Evolutionary conservation across 2,113 vertebrate species (phyloP), one percentile per base, ranked within the genome.

Genomic region (Gymnorhina tibicen): DNA sequence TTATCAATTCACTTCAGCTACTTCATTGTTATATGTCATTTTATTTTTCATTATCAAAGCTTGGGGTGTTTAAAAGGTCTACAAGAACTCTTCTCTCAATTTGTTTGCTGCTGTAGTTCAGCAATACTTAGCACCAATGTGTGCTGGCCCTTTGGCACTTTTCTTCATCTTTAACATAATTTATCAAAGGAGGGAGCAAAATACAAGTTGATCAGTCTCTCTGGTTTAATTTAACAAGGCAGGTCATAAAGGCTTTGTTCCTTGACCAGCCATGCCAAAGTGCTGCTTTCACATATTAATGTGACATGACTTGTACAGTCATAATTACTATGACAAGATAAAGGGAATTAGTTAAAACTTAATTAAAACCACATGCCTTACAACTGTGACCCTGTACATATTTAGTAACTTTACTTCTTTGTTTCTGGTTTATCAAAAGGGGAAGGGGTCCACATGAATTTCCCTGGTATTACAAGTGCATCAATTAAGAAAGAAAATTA

Each of bases 271-370:
- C 76, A 90, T 91, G 93, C 79, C 85, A 95, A 96, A 75, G 89
- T 96, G 85, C 87, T 96, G 91, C 91, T 97, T 97, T 97, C 96
- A 95, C 93, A 83, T 96, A 96, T 95, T 97, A 98, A 96, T 96
- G 81, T 96, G 96, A 95, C 95, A 92, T 93, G 96, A 96, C 95
- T 96, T 93, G 81, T 93, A 97, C 63, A 93, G 91, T 97, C 95
- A 80, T 97, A 97, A 97, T 97, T 97, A 95, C 95, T 91, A 78
- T 95, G 96, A 97, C 95, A 96, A 97, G 97, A 98, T 97, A 97
- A 97, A 98, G 85, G 82, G 95, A 97, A 98, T 98, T 97, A 96
- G 97, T 97, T 97, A 98, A 98, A 98, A 95, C 89, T 96, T 98
- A 98, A 98, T 98, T 98, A 98, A 97, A 98, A 89, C 69, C 95